phyloP scores from a whole-genome alignment of 2,797 vertebrate species.

The Mormyrus proboscirostris region DNA sequence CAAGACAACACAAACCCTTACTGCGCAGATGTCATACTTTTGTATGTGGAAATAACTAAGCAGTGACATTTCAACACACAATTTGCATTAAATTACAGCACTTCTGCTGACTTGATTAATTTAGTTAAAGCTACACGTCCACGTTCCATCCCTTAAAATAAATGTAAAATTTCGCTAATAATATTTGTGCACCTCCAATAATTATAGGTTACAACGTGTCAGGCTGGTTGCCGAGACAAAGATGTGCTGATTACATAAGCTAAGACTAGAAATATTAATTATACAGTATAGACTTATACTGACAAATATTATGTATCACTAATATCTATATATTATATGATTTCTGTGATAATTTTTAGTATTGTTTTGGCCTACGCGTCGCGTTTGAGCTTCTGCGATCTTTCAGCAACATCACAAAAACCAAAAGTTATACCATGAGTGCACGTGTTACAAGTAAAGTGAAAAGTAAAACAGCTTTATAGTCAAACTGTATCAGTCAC shows the following conservation, averaged over 20 bases:
- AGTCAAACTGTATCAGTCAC: neutral
- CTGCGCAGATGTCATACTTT: neutral
- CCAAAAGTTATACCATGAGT: neutral
- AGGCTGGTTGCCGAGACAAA: neutral
- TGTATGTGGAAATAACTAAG: neutral
- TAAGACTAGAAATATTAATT: neutral
- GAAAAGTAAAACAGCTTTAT: neutral
- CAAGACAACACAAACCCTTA: neutral
- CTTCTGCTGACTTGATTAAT: neutral
- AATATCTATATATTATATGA: neutral
- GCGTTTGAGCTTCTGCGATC: neutral
- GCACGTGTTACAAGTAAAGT: neutral
- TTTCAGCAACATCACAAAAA: neutral
- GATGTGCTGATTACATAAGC: neutral
- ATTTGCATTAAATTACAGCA: neutral
- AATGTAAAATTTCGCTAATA: neutral
- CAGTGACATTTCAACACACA: neutral
- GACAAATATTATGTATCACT: neutral
- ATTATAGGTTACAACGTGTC: neutral
- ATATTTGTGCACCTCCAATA: neutral
- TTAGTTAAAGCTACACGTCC: neutral
- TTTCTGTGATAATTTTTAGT: neutral
- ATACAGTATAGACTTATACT: neutral
- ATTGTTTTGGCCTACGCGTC: neutral
- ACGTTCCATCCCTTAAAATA: neutral